Evolutionary conservation across 2,797 vertebrate species (phyloP).

Genomic region (Sciurus vulgaris): DNA sequence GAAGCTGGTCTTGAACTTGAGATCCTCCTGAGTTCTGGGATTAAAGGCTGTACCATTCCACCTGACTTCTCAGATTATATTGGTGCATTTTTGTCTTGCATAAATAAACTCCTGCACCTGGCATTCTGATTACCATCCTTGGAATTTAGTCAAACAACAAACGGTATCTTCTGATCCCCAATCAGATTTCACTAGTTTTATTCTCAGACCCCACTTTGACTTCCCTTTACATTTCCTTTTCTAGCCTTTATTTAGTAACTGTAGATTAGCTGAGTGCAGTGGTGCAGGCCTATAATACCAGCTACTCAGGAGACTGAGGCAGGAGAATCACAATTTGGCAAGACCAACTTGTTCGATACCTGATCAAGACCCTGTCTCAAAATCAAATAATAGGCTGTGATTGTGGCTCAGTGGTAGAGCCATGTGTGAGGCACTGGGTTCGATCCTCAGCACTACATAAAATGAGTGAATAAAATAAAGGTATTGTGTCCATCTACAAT

Average conservation of each 20-base stretch:
- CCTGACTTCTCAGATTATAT: not conserved
- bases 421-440: no score
- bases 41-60: no score
- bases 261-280: not conserved
- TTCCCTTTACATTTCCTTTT: slow-evolving; percentile 8
- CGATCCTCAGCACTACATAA: no score
- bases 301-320: not conserved
- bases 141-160: slow-evolving; percentile 5
- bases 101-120: not conserved
- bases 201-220: slow-evolving; percentile 11
- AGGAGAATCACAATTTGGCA: not conserved
- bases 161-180: slow-evolving; percentile 20
- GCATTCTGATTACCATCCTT: not conserved
- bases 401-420: no score
- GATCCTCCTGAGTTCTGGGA: no score
- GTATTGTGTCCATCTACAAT: no score
- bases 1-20: no score
- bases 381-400: no score
- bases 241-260: slow-evolving; percentile 13
- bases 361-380: not conserved
- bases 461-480: no score
- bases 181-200: not conserved
- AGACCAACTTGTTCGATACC: no score
- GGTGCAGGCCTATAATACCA: not conserved
- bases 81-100: not conserved